Evolutionary conservation across 2,113 vertebrate species (phyloP).

Genomic region (Triplophysa tibetana): DNA sequence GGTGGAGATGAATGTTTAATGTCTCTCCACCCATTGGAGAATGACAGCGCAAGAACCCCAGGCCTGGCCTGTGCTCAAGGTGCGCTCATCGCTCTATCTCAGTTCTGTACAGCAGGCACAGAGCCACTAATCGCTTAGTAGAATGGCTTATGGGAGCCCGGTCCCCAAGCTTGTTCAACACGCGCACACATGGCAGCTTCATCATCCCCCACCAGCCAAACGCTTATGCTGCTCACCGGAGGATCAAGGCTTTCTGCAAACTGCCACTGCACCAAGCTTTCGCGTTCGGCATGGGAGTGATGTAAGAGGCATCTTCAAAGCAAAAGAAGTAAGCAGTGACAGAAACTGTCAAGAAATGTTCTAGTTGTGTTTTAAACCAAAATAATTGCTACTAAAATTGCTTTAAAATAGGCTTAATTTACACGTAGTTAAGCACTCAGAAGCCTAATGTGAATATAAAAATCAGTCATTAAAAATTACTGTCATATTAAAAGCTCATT

Average conservation of each 20-base stretch:
- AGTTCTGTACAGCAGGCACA: slow-evolving; percentile 44
- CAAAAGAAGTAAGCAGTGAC: background rate
- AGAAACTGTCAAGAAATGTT: background rate
- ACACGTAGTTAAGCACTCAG: too few species aligned
- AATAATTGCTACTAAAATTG: too few species aligned
- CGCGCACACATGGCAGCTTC: slow-evolving; percentile 40
- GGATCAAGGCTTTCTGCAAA: slow-evolving; percentile 27
- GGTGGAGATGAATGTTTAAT: slow-evolving; percentile 60
- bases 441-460: too few species aligned
- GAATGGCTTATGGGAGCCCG: slow-evolving; percentile 53
- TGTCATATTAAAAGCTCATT: too few species aligned
- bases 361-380: background rate
- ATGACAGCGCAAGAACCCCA: slow-evolving; percentile 51
- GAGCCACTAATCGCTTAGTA: slow-evolving; percentile 49
- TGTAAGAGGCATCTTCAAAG: background rate
- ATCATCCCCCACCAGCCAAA: slow-evolving; percentile 41
- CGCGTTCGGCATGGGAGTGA: background rate
- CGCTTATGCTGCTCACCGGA: slow-evolving; percentile 35
- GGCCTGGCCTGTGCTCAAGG: slow-evolving; percentile 63
- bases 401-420: background rate
- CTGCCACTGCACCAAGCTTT: slow-evolving; percentile 9
- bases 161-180: slow-evolving; percentile 55
- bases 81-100: slow-evolving; percentile 51
- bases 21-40: slow-evolving; percentile 53
- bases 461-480: too few species aligned